Evolutionary conservation across 2,888 invertebrate species (phyloP), one percentile per base, ranked within the genome.

Genomic region (Lithosia quadra): DNA sequence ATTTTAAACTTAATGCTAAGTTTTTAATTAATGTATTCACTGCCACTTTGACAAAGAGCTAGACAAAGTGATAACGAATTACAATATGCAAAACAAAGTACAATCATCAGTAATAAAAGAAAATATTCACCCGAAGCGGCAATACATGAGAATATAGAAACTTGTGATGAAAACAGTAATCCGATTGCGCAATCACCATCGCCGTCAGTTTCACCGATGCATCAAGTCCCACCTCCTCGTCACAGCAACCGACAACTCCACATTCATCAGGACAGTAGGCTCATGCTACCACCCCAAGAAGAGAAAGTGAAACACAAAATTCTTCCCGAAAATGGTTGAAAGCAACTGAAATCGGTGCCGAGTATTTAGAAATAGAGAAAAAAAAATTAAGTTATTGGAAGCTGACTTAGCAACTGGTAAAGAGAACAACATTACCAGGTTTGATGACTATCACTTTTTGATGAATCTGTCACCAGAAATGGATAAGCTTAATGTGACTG

Each of bases 341-440:
- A 53, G 8, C 4, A 22, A 33, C 33, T 58, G 33, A 58, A 58
- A 9, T 58, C 33, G 28, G 58, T 58, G 58, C 58, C 28, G 33
- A 58, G 28, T 58, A 55, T 55, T 55, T 55, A 55, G 55, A 55
- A 21, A 55, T 55, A 60, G 60, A 60, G 21, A 60, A n/a, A 60
- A 73, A 68, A 60, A 63, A 63, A 61, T 24, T 68, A 70, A 73
- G 22, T 43, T 70, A 24, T 63, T 73, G 63, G 67, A 70, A 68
- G 59, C 57, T 59, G 68, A 69, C 39, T 64, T 69, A 65, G 56
- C 67, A 63, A 34, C 0, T 72, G 36, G 65, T 65, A 68, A 68
- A 63, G 69, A 73, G 24, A 73, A 68, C 33, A 67, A 63, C 53
- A 72, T 39, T 69, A 63, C 63, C 68, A 69, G 21, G 55, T 55